These are phyloP conservation scores for Hippasteria phrygiana DNA, from an alignment of 53 echinoderm and acorn worm species.

Conservation along the genomic window DNA sequence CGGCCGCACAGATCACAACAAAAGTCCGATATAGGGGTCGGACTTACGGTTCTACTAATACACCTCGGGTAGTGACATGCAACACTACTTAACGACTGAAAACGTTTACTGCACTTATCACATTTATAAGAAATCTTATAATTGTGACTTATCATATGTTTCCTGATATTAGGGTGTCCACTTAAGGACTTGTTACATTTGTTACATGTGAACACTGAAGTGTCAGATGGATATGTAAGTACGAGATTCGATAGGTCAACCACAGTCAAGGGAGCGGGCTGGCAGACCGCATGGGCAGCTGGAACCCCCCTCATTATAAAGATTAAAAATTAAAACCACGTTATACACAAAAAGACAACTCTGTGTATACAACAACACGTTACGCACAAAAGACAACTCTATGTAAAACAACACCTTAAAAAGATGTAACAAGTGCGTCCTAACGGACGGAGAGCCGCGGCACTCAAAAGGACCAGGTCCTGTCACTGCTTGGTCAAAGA, in stretches of 20 bases:
- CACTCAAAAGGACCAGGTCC: background rate
- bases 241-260: background rate
- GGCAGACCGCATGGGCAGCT: background rate
- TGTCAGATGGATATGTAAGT: background rate
- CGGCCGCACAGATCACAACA: conserved; percentile 2
- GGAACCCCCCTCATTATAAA: background rate
- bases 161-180: background rate
- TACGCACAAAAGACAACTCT: too few relatives aligned
- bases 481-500: background rate
- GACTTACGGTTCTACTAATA: background rate
- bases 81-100: background rate
- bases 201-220: background rate
- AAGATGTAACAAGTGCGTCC: conserved; percentile 1
- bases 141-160: conserved; percentile 7
- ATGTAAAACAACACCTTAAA: background rate
- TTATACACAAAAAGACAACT: too few relatives aligned
- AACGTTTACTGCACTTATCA: background rate
- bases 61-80: background rate
- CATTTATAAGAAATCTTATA: background rate
- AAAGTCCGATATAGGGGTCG: background rate
- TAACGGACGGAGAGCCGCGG: background rate
- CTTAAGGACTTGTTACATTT: background rate
- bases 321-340: background rate
- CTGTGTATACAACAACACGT: too few relatives aligned
- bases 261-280: conserved; percentile 2